Evolutionary conservation across 2,888 invertebrate genomes (phyloP).

Genomic region (Limnephilus rhombicus): DNA sequence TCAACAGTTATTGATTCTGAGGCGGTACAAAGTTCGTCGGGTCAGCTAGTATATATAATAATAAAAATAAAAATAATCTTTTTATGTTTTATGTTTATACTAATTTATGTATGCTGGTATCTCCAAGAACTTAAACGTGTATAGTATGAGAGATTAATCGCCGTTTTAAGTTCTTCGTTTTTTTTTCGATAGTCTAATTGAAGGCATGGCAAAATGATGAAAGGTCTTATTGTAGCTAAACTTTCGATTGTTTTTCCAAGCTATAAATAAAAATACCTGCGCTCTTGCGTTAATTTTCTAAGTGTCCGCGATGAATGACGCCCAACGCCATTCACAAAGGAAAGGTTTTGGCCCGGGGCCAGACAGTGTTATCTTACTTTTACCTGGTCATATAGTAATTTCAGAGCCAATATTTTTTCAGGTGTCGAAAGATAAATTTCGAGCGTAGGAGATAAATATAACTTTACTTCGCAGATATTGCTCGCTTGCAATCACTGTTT

Average conservation of each 20-base stretch:
- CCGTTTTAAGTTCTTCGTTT: no score
- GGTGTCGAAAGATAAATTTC: slow-evolving; percentile 10
- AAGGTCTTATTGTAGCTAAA: background rate
- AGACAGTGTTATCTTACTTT: slow-evolving; percentile 13
- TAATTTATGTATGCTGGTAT: no score
- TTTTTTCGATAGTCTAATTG: no score
- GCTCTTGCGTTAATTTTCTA: slow-evolving; percentile 31
- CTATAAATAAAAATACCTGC: slow-evolving; percentile 24
- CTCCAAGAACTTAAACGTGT: no score
- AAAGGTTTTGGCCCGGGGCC: slow-evolving; percentile 21
- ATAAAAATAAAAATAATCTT: no score
- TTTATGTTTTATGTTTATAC: no score
- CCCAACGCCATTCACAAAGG: slow-evolving; percentile 42
- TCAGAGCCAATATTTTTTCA: slow-evolving; percentile 30
- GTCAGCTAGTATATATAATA: no score
- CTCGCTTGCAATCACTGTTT: background rate
- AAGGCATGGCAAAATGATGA: no score
- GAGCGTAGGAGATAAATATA: background rate
- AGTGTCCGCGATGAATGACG: slow-evolving; percentile 43
- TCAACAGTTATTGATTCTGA: no score
- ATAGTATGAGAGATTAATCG: no score
- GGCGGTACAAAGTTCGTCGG: no score
- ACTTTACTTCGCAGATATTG: background rate
- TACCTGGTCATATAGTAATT: slow-evolving; percentile 29
- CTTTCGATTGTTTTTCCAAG: background rate